Conservation (phyloP, 2,113 vertebrate species). For the Notothenia rossii region DNA sequence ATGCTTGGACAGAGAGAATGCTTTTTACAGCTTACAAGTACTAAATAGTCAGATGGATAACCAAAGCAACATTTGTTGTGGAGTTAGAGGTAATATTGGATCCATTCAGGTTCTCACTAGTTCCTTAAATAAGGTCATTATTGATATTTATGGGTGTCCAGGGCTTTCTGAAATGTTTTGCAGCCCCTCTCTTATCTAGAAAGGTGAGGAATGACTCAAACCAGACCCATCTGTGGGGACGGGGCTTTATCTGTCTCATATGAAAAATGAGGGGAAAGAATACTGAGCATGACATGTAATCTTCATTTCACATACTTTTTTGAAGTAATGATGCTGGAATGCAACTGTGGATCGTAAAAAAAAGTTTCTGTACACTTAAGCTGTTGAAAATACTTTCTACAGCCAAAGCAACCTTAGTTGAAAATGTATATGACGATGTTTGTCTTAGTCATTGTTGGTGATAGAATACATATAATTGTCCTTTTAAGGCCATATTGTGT, state of each 20-base stretch:
- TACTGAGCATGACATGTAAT: background rate
- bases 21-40: background rate
- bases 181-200: conserved; percentile 8
- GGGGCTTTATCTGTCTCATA: background rate
- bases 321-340: background rate
- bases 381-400: background rate
- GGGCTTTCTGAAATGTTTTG: conserved; percentile 23
- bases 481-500: no score
- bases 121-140: conserved; percentile 25
- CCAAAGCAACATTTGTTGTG: conserved; percentile 1
- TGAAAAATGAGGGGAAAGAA: background rate
- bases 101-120: background rate
- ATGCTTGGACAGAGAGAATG: background rate
- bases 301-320: background rate
- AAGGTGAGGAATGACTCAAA: conserved; percentile 35
- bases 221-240: background rate
- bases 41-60: background rate
- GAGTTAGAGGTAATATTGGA: conserved; percentile 38
- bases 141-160: conserved; percentile 44
- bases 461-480: background rate
- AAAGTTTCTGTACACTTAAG: background rate
- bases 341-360: background rate
- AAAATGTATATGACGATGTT: no score
- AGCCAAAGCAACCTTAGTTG: background rate
- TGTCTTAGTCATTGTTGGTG: background rate